Evolutionary conservation across 2,797 vertebrate genomes (phyloP).

Genomic region (Oceanodroma leucorhoa): DNA sequence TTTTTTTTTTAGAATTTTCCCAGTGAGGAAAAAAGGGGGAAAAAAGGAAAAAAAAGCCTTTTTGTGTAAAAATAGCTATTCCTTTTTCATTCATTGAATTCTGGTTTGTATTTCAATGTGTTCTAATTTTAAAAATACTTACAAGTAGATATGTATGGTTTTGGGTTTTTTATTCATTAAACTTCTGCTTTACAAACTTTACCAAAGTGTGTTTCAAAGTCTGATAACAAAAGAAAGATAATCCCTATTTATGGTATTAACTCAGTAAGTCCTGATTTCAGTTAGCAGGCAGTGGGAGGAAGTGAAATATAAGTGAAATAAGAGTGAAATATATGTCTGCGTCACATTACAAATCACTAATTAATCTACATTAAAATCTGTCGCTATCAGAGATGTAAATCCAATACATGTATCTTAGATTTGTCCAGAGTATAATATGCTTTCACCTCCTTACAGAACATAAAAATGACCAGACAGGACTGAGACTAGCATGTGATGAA

Average conservation of each 20-base stretch:
- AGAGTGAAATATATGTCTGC: not conserved
- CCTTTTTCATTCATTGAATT: not conserved
- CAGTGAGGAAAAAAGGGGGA: fast-evolving
- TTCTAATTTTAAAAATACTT: not conserved
- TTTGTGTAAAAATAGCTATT: not conserved
- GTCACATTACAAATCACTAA: not conserved
- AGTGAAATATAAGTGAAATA: not conserved
- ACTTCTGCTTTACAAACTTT: not conserved
- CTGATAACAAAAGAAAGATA: not conserved
- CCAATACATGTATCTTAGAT: not conserved
- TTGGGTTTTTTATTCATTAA: not conserved
- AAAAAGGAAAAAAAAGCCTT: not conserved
- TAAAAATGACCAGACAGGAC: not conserved
- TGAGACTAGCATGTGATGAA: not conserved
- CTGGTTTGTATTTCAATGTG: not conserved
- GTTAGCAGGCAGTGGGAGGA: not conserved
- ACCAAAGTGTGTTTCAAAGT: not conserved
- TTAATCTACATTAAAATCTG: not conserved
- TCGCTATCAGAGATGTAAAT: not conserved
- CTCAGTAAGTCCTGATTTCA: not conserved
- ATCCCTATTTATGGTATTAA: not conserved
- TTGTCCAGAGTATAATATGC: not conserved
- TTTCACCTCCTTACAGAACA: not conserved
- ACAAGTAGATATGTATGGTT: not conserved
- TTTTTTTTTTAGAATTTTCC: not conserved